Evolutionary conservation across 2,888 invertebrate genomes (phyloP).

Genomic region (Disparrhopalites patrizii): DNA sequence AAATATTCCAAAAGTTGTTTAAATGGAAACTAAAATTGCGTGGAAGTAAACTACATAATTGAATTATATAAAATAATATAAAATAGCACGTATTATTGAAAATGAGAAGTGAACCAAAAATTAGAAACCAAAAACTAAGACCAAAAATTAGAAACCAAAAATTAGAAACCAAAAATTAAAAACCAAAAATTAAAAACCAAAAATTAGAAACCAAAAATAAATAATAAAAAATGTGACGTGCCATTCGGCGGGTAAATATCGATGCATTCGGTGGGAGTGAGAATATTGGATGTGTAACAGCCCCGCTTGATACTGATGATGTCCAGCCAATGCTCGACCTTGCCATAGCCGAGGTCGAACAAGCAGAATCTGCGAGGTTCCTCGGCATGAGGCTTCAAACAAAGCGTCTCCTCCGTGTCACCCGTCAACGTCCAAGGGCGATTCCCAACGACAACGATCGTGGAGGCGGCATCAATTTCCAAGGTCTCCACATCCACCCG

Average conservation of each 20-base stretch:
- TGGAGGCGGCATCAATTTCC: conserved; percentile 22
- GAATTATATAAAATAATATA: background rate
- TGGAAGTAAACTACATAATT: background rate
- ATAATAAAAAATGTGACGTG: background rate
- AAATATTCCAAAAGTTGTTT: too few species aligned
- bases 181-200: background rate
- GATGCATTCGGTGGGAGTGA: background rate
- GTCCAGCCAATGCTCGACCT: background rate
- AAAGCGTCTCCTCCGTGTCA: conserved; percentile 28
- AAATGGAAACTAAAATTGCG: too few species aligned
- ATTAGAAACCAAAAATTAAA: background rate
- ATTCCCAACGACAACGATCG: conserved; percentile 33
- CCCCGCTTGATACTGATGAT: background rate
- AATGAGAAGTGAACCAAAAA: too few species aligned
- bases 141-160: background rate
- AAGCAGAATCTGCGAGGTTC: conserved; percentile 19
- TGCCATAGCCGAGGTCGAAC: conserved; percentile 7
- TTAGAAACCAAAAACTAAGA: background rate
- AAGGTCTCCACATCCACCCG: conserved; percentile 16
- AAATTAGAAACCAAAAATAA: background rate
- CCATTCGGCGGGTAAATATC: conserved; percentile 20
- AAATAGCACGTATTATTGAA: background rate
- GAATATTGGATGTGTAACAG: background rate
- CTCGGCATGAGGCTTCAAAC: conserved; percentile 10
- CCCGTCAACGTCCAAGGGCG: conserved; percentile 32